Base-by-base conservation (phyloP, 2,797 vertebrate species). In the Eleutherodactylus coqui region DNA sequence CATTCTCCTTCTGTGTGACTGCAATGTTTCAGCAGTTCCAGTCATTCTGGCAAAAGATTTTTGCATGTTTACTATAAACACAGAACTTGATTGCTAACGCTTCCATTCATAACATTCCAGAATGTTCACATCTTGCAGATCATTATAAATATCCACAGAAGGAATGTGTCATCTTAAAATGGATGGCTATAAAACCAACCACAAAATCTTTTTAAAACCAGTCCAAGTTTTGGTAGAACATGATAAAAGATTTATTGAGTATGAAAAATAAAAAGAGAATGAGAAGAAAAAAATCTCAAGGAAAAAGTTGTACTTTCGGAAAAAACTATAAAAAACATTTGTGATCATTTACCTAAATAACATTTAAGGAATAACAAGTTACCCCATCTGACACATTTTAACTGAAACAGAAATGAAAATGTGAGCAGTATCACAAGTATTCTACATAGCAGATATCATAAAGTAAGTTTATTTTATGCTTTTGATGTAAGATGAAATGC, bases 201-300 rank as follows among this genome's bases (percentile, higher is more conserved):
- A 83, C 88, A 89, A 88, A 73, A 14, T 60, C 60, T 89, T 89
- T 90, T 89, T 82, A 89, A 89, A 90, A 92, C 88, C 85, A 88
- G 83, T 84, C 9, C 90, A 91, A 84, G 88, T 78, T 88, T 89
- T 89, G 17, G 64, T 85, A 86, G 86, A 91, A 88, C 81, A 90
- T 90, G 89, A 90, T 90, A 92, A 91, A 92, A 90, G 85, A 92
- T 93, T 93, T 93, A 93, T 91, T 90, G 88, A 89, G 91, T 90
- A 89, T 87, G 79, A 49, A 51, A 88, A 89, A 89, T 72, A 91
- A 82, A 90, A 90, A 89, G 87, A 90, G 16, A 69, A 73, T 88
- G 43, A 85, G 72, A 24, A 78, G 4, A 83, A 87, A 87, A 85
- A 85, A 79, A 58, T 79, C 14, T 53, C 64, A 60, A 62, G 55